phyloP scores from a whole-genome alignment of 2,888 invertebrate species.

The Phortica magna region DNA sequence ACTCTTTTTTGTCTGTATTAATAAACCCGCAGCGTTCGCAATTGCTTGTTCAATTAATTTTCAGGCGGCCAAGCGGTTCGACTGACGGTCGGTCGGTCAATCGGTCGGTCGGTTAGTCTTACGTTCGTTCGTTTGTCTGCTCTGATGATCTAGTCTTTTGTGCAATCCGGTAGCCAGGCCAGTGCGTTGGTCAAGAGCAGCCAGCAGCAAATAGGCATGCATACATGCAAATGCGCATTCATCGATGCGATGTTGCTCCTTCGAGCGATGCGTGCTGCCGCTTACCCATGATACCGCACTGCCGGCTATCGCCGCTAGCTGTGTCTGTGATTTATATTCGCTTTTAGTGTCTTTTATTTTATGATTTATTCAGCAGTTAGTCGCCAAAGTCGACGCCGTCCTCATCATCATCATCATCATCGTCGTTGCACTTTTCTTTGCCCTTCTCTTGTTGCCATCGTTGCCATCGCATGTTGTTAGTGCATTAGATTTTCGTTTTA shows the following conservation, averaged over 20 bases:
- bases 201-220: not conserved
- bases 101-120: not conserved
- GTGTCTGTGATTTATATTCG: constrained; percentile 63
- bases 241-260: not conserved
- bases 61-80: not conserved
- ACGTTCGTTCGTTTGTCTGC: not conserved
- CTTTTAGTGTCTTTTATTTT: constrained; percentile 69
- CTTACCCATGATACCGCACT: not conserved
- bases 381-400: constrained; percentile 35
- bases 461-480: not conserved
- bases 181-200: not conserved
- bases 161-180: constrained; percentile 20
- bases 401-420: constrained; percentile 1
- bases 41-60: constrained; percentile 21
- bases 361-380: constrained; percentile 58
- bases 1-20: constrained; percentile 9
- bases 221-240: not conserved
- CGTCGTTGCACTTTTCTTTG: too few species aligned
- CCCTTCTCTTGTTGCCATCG: constrained; percentile 2
- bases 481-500: constrained; percentile 40
- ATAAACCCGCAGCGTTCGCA: constrained; percentile 26
- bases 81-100: not conserved
- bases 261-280: not conserved
- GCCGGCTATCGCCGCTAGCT: constrained; percentile 26
- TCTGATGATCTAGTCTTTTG: not conserved